These are phyloP conservation scores for Urocolius indicus DNA, from an alignment of 2,113 vertebrate genomes.

Conservation along the genomic window DNA sequence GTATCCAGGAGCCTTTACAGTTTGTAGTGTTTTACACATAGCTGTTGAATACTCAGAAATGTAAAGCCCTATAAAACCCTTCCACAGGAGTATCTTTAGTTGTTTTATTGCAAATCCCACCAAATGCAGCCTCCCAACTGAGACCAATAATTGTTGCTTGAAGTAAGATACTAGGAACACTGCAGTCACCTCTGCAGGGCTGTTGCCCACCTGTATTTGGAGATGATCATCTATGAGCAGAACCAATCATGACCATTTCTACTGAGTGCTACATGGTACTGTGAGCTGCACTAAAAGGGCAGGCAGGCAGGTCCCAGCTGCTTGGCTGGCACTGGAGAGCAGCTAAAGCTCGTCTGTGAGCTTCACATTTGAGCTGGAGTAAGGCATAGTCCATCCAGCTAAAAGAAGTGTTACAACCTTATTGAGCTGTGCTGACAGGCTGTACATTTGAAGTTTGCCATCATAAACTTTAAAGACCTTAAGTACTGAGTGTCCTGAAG, in stretches of 20 bases:
- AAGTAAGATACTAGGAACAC: not conserved
- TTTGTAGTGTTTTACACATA: not conserved
- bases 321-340: not conserved
- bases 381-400: not conserved
- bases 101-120: not conserved
- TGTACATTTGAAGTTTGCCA: not conserved
- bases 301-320: not conserved
- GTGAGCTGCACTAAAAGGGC: not conserved
- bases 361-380: not conserved
- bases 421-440: not conserved
- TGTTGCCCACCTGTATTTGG: not conserved
- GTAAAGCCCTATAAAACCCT: not conserved
- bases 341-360: not conserved
- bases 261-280: not conserved
- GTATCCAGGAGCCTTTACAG: not conserved
- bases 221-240: not conserved
- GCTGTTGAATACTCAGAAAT: not conserved
- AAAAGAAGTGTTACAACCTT: not conserved
- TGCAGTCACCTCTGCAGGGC: fast-evolving
- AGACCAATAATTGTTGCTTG: not conserved
- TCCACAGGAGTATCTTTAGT: fast-evolving
- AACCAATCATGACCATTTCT: not conserved
- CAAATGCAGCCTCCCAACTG: fast-evolving
- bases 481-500: not conserved
- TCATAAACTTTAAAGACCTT: not conserved